phyloP scores from a whole-genome alignment of 2,113 vertebrate genomes.

The Megaceryle torquata region DNA sequence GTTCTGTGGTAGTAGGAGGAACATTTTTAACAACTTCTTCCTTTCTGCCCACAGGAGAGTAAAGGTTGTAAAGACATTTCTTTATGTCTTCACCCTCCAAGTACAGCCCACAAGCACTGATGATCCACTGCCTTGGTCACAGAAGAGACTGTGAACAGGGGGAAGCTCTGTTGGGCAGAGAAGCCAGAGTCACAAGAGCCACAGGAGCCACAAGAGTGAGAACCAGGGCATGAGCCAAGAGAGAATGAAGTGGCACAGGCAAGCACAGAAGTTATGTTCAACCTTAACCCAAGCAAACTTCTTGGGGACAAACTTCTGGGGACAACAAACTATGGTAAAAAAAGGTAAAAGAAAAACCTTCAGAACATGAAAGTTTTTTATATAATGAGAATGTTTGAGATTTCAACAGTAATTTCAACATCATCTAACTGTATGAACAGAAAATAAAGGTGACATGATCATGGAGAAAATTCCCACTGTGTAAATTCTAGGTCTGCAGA shows the following conservation, averaged over 20 bases:
- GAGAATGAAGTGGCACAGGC: background rate
- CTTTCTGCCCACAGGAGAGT: background rate
- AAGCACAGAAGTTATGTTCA: background rate
- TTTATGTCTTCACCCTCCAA: background rate
- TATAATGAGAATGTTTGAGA: background rate
- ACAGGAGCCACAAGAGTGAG: background rate
- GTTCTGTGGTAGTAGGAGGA: background rate
- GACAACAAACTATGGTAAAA: background rate
- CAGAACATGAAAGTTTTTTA: background rate
- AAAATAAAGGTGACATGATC: background rate
- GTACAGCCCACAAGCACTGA: background rate
- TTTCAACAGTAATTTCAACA: background rate
- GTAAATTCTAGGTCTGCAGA: background rate
- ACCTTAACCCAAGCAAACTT: background rate
- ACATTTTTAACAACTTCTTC: background rate
- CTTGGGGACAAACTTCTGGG: too few species aligned
- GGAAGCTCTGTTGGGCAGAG: background rate
- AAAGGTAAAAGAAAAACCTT: background rate
- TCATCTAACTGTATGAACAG: background rate
- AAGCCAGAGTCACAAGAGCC: background rate
- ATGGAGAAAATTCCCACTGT: background rate
- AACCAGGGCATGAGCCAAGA: background rate
- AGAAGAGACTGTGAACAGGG: background rate
- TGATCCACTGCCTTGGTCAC: accelerated
- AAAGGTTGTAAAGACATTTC: background rate